These are phyloP conservation scores for Phylloscopus trochiloides DNA, from an alignment of 2,113 vertebrate genomes.

Conservation along the genomic window DNA sequence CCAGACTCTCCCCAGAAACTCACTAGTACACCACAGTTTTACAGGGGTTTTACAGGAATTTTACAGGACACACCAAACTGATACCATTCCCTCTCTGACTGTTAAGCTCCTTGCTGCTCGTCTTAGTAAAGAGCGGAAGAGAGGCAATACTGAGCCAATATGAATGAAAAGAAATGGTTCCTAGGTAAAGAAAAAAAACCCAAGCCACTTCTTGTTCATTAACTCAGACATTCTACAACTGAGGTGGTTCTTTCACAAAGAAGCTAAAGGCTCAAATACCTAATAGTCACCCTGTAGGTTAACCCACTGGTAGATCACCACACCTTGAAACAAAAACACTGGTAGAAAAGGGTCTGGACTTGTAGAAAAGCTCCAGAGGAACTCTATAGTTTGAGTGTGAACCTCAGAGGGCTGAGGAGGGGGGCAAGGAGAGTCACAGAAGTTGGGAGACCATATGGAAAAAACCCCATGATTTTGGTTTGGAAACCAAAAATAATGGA, in stretches of 20 bases:
- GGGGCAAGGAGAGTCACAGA: neutral
- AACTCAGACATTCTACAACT: neutral
- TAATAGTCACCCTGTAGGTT: neutral
- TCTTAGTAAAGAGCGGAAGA: neutral
- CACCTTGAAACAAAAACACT: neutral
- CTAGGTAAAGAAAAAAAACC: neutral
- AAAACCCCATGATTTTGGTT: rapidly evolving
- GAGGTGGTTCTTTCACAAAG: neutral
- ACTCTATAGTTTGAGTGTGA: neutral
- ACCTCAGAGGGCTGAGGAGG: neutral
- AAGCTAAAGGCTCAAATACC: neutral
- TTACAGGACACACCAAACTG: neutral
- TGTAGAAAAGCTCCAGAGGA: neutral
- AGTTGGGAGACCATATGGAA: neutral
- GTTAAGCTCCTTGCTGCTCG: neutral
- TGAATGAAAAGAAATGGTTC: neutral
- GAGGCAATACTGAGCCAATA: neutral
- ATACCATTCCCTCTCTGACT: neutral
- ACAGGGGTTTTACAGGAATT: neutral
- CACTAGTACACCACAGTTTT: neutral
- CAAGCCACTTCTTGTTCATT: neutral
- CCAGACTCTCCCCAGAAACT: neutral
- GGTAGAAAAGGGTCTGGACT: neutral
- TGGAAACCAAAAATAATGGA: neutral
- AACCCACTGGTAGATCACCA: neutral